Evolutionary conservation across 2,113 vertebrate genomes (phyloP).

Genomic region (Artemisiospiza belli): DNA sequence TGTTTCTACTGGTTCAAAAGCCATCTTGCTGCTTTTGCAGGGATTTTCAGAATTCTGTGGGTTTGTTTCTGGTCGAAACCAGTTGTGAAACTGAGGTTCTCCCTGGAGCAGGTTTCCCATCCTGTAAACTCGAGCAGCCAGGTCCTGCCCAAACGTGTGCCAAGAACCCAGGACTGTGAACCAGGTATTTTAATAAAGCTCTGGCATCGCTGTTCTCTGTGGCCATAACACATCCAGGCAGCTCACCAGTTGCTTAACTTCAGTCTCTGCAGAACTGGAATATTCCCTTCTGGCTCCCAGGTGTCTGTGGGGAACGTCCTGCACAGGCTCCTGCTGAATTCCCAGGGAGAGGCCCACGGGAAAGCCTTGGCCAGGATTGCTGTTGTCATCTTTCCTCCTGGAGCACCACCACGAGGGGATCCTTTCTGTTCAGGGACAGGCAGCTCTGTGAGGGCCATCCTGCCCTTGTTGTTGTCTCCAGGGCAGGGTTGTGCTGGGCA

Average conservation of each 20-base stretch:
- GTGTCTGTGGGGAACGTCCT: not conserved
- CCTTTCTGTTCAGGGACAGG: not conserved
- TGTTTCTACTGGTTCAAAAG: not conserved
- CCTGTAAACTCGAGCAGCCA: not conserved
- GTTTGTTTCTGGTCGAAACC: conserved; percentile 1
- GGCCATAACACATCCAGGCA: not conserved
- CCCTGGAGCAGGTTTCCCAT: conserved; percentile 1
- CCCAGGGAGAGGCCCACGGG: not conserved
- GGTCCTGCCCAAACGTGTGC: conserved; percentile 20
- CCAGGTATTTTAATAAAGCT: not conserved
- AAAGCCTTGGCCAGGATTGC: not conserved
- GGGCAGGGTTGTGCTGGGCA: not conserved
- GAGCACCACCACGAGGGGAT: rapidly evolving
- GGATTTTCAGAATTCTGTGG: not conserved
- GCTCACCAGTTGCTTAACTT: not conserved
- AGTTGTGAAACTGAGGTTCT: not conserved
- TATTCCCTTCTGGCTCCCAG: not conserved
- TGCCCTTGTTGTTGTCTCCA: not conserved
- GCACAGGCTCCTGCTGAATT: not conserved
- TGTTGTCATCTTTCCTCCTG: not conserved
- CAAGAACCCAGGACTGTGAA: not conserved
- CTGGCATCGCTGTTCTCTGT: not conserved
- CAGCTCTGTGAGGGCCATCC: not conserved
- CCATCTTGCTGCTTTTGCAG: not conserved
- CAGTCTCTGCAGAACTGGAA: conserved; percentile 10